Evolutionary conservation across 2,888 invertebrate genomes (phyloP).

Genomic region (Stenodema calcarata): DNA sequence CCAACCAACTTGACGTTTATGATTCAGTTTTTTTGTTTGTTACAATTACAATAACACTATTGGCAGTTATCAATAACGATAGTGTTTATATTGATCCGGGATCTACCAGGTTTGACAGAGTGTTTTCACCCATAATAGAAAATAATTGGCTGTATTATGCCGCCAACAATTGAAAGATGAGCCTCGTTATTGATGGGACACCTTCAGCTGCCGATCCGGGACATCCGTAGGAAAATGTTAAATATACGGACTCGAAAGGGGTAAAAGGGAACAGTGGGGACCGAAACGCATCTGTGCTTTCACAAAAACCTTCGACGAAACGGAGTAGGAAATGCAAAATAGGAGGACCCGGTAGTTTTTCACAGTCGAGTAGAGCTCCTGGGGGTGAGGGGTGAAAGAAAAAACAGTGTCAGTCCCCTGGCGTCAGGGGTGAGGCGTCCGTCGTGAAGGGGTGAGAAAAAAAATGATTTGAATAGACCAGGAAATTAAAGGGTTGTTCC

Average conservation of each 20-base stretch:
- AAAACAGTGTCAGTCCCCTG: constrained; percentile 52
- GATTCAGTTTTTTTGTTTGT: neutral
- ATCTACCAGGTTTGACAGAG: constrained; percentile 9
- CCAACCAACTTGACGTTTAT: neutral
- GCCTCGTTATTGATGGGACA: constrained; percentile 50
- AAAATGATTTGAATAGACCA: constrained; percentile 56
- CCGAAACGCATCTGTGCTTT: constrained; percentile 53
- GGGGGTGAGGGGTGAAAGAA: constrained; percentile 50
- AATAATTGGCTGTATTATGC: constrained; percentile 52
- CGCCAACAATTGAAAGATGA: constrained; percentile 46
- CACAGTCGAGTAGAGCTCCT: constrained; percentile 51
- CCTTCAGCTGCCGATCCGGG: constrained; percentile 49
- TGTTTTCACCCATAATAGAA: constrained; percentile 49
- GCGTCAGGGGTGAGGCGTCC: constrained; percentile 6
- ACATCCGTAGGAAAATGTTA: constrained; percentile 58
- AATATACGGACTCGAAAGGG: constrained; percentile 43
- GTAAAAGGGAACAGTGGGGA: constrained; percentile 46
- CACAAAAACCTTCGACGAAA: constrained; percentile 41
- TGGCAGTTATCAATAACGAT: neutral
- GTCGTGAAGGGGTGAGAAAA: constrained; percentile 50
- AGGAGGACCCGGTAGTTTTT: constrained; percentile 57
- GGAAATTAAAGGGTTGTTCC: constrained; percentile 57
- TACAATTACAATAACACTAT: constrained; percentile 1
- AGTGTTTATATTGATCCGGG: constrained; percentile 31
- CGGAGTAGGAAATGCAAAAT: constrained; percentile 56